Conservation (phyloP, 2,888 invertebrate species). For the Stenodera caucasica region DNA sequence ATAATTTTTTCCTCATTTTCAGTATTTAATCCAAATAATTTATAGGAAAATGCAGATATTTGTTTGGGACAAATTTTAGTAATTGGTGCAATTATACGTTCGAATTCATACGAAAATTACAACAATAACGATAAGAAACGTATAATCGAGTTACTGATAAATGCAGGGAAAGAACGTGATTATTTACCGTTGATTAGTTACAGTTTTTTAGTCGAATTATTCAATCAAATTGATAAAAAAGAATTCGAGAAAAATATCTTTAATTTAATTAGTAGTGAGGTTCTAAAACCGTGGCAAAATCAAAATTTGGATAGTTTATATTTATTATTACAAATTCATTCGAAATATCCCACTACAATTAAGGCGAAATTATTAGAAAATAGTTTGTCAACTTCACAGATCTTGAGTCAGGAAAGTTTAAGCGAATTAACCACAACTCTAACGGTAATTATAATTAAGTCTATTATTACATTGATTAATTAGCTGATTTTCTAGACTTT, state of each 20-base stretch:
- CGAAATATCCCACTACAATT: slow-evolving; percentile 58
- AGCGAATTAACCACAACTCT: slow-evolving; percentile 62
- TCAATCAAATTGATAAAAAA: slow-evolving; percentile 55
- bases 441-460: slow-evolving; percentile 62
- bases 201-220: slow-evolving; percentile 64
- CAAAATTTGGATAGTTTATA: slow-evolving; percentile 69
- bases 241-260: slow-evolving; percentile 63
- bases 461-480: slow-evolving; percentile 2
- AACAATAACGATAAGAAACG: slow-evolving; percentile 58
- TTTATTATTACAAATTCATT: slow-evolving; percentile 58
- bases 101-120: slow-evolving; percentile 61
- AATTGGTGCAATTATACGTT: slow-evolving; percentile 70
- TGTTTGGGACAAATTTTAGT: slow-evolving; percentile 71
- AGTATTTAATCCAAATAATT: too few species aligned
- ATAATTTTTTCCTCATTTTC: too few species aligned
- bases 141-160: slow-evolving; percentile 56
- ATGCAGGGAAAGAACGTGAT: slow-evolving; percentile 63
- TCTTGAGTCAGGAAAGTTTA: slow-evolving; percentile 64
- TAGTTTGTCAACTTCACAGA: slow-evolving; percentile 60
- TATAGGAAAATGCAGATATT: slow-evolving; percentile 74
- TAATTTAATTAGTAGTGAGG: slow-evolving; percentile 63
- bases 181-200: slow-evolving; percentile 65
- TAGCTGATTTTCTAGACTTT: slow-evolving; percentile 58
- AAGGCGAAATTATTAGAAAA: slow-evolving; percentile 61
- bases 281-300: slow-evolving; percentile 65